phyloP scores from a whole-genome alignment of 2,797 vertebrate genomes.

The Neopelma chrysocephalum region DNA sequence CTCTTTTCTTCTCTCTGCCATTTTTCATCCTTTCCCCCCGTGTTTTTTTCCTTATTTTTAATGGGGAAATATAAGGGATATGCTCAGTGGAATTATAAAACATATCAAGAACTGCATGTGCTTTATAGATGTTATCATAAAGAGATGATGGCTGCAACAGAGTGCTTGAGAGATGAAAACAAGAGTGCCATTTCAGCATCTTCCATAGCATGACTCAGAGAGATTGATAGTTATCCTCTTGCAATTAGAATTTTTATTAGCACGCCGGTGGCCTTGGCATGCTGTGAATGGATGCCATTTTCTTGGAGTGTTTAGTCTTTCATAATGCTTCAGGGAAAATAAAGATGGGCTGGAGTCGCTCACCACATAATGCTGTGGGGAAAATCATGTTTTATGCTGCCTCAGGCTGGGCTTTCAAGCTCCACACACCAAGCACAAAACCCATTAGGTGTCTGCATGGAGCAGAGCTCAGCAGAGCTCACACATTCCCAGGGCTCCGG shows the following conservation, averaged over 20 bases:
- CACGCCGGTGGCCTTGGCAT: background rate
- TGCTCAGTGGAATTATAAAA: slow-evolving; percentile 17
- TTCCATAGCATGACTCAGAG: slow-evolving; percentile 43
- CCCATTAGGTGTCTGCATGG: fast-evolving
- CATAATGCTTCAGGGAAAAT: slow-evolving; percentile 17
- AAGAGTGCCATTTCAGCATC: slow-evolving; percentile 55
- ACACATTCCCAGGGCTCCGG: fast-evolving
- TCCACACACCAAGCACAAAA: background rate
- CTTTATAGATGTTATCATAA: slow-evolving; percentile 8
- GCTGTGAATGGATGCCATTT: slow-evolving; percentile 47
- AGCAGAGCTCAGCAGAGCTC: background rate
- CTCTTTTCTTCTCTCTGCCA: background rate
- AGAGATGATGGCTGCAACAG: background rate
- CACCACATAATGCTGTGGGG: background rate
- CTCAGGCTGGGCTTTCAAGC: background rate
- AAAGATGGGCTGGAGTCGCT: slow-evolving; percentile 10
- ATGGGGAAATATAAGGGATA: background rate
- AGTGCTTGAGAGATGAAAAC: slow-evolving; percentile 9
- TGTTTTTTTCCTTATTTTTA: background rate
- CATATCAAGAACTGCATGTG: background rate
- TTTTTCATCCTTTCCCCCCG: background rate
- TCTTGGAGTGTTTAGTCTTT: slow-evolving; percentile 24
- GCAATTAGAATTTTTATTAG: slow-evolving; percentile 62
- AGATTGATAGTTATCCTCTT: slow-evolving; percentile 52
- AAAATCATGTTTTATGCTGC: background rate